phyloP scores from a whole-genome alignment of 2,113 vertebrate genomes.

The Ammodytes marinus region DNA sequence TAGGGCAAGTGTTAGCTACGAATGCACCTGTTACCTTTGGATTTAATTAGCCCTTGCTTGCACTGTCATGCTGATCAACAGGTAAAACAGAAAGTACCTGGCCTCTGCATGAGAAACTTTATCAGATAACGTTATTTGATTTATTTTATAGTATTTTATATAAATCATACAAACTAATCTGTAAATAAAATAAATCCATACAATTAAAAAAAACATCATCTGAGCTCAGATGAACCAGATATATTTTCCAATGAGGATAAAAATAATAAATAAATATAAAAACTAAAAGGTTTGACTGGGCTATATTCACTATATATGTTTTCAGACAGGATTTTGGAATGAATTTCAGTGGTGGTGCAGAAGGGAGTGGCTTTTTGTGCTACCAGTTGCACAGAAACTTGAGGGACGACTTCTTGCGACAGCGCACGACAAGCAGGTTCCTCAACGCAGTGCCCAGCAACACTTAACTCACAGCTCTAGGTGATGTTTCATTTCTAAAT shows the following conservation, averaged over 20 bases:
- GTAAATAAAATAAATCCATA: not conserved
- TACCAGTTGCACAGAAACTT: slow-evolving; percentile 78
- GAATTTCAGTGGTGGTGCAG: slow-evolving; percentile 50
- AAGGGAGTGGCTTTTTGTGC: slow-evolving; percentile 80
- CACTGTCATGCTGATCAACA: not conserved
- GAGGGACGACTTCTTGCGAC: slow-evolving; percentile 87
- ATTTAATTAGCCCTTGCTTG: slow-evolving; percentile 15
- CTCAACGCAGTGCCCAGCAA: slow-evolving; percentile 54
- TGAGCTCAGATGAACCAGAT: not conserved
- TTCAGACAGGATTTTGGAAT: slow-evolving; percentile 13
- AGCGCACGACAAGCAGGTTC: slow-evolving; percentile 84
- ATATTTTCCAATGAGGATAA: not conserved
- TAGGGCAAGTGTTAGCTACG: not conserved
- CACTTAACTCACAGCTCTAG: slow-evolving; percentile 70
- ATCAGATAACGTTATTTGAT: not conserved
- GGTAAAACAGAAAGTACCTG: not conserved
- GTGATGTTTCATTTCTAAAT: slow-evolving; percentile 67
- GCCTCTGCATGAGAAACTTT: not conserved
- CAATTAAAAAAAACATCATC: not conserved
- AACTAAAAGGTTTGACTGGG: not conserved
- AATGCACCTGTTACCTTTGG: slow-evolving; percentile 68
- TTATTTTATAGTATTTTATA: not conserved
- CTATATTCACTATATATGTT: not conserved
- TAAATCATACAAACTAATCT: not conserved
- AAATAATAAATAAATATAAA: not conserved